Evolutionary conservation across 1,140 invertebrate species (phyloP).

Genomic region (Anagrus nilaparvatae): DNA sequence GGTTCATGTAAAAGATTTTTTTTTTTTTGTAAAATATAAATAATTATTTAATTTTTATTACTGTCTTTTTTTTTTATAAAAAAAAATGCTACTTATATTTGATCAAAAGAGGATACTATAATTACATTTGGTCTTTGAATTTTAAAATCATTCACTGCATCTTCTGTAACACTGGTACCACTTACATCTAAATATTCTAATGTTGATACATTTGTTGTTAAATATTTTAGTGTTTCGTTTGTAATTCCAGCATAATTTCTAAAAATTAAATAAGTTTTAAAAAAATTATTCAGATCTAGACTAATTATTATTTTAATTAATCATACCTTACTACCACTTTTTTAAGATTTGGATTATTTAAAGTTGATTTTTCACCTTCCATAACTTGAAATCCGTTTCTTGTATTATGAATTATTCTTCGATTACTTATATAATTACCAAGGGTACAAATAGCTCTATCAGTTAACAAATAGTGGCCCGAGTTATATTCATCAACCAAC

Average conservation of each 20-base stretch:
- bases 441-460: conserved; percentile 35
- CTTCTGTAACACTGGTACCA: conserved; percentile 46
- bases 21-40: no score
- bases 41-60: no score
- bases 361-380: conserved; percentile 24
- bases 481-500: conserved; percentile 14
- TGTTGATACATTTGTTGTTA: conserved; percentile 47
- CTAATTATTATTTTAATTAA: conserved; percentile 19
- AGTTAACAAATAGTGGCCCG: conserved; percentile 22
- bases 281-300: conserved; percentile 1
- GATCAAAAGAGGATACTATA: conserved; percentile 39
- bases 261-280: conserved; percentile 26
- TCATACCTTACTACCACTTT: conserved; percentile 33
- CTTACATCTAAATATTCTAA: conserved; percentile 51
- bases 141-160: conserved; percentile 47
- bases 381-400: conserved; percentile 22
- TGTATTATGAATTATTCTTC: conserved; percentile 22
- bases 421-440: conserved; percentile 22
- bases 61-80: no score
- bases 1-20: no score
- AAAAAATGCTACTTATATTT: no score
- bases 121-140: conserved; percentile 40
- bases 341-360: conserved; percentile 34
- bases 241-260: conserved; percentile 54
- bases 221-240: conserved; percentile 50